Base-by-base conservation (phyloP, 2,113 vertebrate genomes). In the Chamaetylas fuelleborni region DNA sequence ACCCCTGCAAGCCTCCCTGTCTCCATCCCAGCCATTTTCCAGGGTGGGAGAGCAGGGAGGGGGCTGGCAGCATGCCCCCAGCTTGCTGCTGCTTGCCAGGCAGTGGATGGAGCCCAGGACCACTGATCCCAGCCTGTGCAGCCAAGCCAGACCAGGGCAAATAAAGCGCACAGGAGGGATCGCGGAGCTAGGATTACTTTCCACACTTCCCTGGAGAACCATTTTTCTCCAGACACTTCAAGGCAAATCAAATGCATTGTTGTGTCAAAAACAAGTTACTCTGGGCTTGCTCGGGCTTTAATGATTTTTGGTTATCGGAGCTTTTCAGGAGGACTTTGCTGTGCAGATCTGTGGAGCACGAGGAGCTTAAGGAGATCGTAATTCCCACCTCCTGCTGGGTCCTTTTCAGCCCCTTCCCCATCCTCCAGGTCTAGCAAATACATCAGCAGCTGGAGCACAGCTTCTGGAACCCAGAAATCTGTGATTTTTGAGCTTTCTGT, bases 281-380 rank as follows among this genome's bases (percentile, higher is more conserved):
- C 82, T 23, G 8, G 57, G 70, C 66, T 97, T 72, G 78, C 88
- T 91, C 54, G 64, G 92, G 86, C 85, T 95, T 95, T 96, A 96
- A 96, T 92, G 86, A 93, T 88, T 97, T 97, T 97, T 93, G 92
- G 92, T 97, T 97, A 97, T 96, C 69, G 1, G 77, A 86, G 89
- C 91, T 96, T 97, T 97, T 94, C 94, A 95, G 90, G 77, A 91
- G 76, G 92, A 88, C 70, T 93, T 66, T 5, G 53, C 78, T 50
- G 76, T 40, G 74, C 62, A 76, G 71, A 88, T 92, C 87, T 85
- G 81, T 19, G 22, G 58, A 3, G 22, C 20, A 54, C 0, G 5
- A 86, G 80, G 70, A 86, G 88, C 91, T 95, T 95, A 97, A 93
- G 43, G 58, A 86, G 81, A 91, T 79, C 83, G 78, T 93, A 87